Evolutionary conservation across 2,797 vertebrate genomes (phyloP).

Genomic region (Mionectes olivaceus): DNA sequence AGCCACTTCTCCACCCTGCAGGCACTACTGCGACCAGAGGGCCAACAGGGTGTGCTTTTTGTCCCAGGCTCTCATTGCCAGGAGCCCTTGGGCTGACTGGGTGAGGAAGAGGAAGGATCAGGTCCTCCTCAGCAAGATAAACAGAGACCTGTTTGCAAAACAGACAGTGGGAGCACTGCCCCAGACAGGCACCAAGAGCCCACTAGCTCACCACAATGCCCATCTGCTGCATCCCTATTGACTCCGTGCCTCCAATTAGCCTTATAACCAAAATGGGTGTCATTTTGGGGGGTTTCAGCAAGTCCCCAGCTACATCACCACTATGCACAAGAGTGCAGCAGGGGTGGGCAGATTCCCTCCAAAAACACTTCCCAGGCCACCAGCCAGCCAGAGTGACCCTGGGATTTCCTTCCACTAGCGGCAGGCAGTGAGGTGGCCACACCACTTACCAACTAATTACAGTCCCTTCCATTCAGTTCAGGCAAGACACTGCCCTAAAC

Average conservation of each 20-base stretch:
- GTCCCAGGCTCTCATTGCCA: neutral
- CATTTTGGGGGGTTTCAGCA: accelerated
- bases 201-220: neutral
- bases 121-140: neutral
- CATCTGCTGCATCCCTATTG: neutral
- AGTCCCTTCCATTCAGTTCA: neutral
- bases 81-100: neutral
- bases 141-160: neutral
- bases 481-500: neutral
- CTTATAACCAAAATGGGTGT: neutral
- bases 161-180: neutral
- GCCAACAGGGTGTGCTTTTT: accelerated
- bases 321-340: neutral
- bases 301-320: neutral
- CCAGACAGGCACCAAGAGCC: accelerated
- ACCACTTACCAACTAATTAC: neutral
- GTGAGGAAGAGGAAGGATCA: neutral
- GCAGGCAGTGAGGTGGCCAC: neutral
- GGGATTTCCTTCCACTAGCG: neutral
- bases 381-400: neutral
- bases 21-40: accelerated
- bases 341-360: neutral
- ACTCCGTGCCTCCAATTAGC: neutral
- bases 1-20: neutral
- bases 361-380: neutral